Percentiles rank a stretch among this genome's conserved stretches.
phyloP scores from a whole-genome alignment of 2,888 invertebrate species.

The Cantharis nigra region DNA sequence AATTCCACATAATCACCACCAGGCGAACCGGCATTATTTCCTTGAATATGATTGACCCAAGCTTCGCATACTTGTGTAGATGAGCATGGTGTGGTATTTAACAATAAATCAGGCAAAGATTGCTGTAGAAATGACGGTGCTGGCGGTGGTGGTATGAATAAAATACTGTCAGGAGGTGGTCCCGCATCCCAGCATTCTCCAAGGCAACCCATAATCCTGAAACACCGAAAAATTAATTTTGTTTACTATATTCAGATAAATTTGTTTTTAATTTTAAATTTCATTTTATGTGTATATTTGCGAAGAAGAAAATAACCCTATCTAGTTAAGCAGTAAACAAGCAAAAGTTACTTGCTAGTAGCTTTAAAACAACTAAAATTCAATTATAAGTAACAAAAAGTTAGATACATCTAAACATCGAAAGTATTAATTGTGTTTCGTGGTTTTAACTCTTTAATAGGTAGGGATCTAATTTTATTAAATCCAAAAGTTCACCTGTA shows the following conservation, averaged over 20 bases:
- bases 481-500: no score
- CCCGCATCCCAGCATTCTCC: slow-evolving; percentile 66
- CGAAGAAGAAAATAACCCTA: no score
- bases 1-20: slow-evolving; percentile 74
- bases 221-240: neutral
- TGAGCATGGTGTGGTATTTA: slow-evolving; percentile 68
- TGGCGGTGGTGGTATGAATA: slow-evolving; percentile 85
- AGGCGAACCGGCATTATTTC: slow-evolving; percentile 34
- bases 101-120: slow-evolving; percentile 50
- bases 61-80: slow-evolving; percentile 68
- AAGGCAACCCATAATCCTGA: slow-evolving; percentile 60
- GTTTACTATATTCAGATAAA: neutral
- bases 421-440: no score
- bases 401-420: no score
- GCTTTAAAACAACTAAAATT: no score
- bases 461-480: no score
- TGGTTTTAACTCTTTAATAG: no score
- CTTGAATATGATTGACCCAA: slow-evolving; percentile 47
- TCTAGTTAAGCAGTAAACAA: no score
- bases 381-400: no score
- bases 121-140: slow-evolving; percentile 74
- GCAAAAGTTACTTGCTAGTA: no score
- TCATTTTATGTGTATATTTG: no score
- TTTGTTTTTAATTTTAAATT: no score
- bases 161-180: slow-evolving; percentile 81